Base-by-base conservation (phyloP, 2,113 vertebrate species). In the Gasterosteus nipponicus region DNA sequence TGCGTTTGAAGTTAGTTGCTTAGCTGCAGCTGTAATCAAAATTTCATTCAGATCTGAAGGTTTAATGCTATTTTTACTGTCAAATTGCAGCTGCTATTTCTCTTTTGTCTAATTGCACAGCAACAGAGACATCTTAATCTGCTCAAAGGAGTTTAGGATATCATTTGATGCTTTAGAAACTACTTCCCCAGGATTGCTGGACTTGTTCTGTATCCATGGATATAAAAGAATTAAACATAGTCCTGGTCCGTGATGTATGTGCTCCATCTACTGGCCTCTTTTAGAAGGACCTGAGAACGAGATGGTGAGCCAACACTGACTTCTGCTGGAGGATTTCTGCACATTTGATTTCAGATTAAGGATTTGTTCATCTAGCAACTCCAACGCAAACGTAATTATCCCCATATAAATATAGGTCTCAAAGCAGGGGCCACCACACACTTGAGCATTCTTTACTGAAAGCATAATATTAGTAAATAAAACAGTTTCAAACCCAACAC, bases 271-370 rank as follows among this genome's bases (percentile, higher is more conserved):
- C 69, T 87, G 85, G 75, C 64, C 16, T 38, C 8, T 2, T 35
- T 33, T 10, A 63, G 4, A 69, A 81, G 3, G 2, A 57, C 49
- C 26, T 12, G 0, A 33, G 3, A 31, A 7, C 22, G 14, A 47
- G 19, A 61, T 44, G 4, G 11, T 75, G 73, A 63, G n/a, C 10
- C 19, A 63, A 47, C 68, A 82, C 51, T 4, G 86, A 72, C 86
- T 75, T 90, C 90, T 91, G 79, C 73, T 74, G 90, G 82, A 49
- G 10, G 4, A 38, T 54, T 31, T 49, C 16, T 41, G 2, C 16
- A 3, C 12, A 39, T 38, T 7, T 29, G 2, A 54, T 38, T 56
- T 59, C 1, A 44, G 16, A 38, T 15, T 4, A 10, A 26, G 3
- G 2, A 39, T 56, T 54, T 53, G 19, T 73, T 7, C 8, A 58